Percentiles rank a stretch among this genome's conserved stretches.
These are phyloP conservation scores for Tenodera sinensis DNA, from an alignment of 2,888 invertebrate species.

Conservation along the genomic window DNA sequence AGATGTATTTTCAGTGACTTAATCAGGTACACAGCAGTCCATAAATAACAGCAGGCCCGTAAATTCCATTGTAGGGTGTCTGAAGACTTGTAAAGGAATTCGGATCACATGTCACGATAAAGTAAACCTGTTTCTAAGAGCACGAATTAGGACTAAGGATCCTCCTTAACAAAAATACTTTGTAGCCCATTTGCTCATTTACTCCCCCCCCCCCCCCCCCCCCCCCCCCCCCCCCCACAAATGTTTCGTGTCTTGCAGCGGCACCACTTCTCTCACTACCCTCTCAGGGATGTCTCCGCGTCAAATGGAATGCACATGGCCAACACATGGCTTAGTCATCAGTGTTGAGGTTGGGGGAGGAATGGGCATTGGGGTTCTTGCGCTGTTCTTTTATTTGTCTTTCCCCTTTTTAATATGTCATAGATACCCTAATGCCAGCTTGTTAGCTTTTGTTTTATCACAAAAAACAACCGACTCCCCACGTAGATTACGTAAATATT, in stretches of 20 bases:
- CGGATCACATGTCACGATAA: no score
- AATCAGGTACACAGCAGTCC: no score
- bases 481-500: not conserved
- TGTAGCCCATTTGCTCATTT: not conserved
- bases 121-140: no score
- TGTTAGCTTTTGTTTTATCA: not conserved
- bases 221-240: no score
- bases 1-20: no score
- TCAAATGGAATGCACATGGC: not conserved
- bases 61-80: no score
- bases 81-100: no score
- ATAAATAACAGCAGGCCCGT: no score
- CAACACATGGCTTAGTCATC: not conserved
- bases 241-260: not conserved
- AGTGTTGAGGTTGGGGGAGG: not conserved
- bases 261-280: not conserved
- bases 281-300: not conserved
- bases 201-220: no score
- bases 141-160: no score
- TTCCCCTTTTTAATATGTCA: not conserved
- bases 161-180: no score
- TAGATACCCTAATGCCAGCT: not conserved
- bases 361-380: not conserved
- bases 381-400: not conserved
- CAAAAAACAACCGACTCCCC: not conserved